Conservation (phyloP, 2,797 vertebrate species). For the Catharus ustulatus region DNA sequence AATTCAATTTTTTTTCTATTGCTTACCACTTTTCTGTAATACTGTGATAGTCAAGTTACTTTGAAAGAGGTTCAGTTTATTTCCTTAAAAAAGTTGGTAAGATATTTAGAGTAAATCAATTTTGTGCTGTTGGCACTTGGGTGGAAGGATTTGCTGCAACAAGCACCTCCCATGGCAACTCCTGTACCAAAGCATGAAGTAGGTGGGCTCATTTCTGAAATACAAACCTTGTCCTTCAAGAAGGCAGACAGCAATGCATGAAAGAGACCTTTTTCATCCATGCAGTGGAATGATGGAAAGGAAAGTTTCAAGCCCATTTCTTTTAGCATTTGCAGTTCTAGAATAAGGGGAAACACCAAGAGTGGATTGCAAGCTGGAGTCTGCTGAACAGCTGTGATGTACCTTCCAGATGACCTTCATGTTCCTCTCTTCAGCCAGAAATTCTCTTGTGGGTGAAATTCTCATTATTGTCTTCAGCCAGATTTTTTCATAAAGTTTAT, state of each 20-base stretch:
- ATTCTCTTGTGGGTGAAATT: neutral
- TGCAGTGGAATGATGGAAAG: neutral
- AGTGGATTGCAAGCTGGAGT: neutral
- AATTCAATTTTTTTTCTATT: neutral
- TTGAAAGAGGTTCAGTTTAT: neutral
- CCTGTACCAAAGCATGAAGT: neutral
- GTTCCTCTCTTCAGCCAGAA: neutral
- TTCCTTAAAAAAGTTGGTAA: neutral
- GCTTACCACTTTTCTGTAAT: neutral
- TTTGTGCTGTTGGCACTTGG: neutral
- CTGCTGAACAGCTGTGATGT: neutral
- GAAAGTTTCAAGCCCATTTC: neutral
- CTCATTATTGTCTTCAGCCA: neutral
- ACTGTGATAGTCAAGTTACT: neutral
- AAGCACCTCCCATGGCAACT: neutral
- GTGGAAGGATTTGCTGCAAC: neutral
- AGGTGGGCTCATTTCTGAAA: neutral
- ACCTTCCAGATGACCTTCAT: neutral
- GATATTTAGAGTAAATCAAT: neutral
- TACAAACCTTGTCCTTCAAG: neutral
- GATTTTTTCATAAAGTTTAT: neutral
- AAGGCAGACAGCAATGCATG: neutral
- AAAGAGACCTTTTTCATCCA: neutral
- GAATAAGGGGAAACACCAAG: neutral
- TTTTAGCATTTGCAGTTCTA: neutral